Evolutionary conservation across 2,797 vertebrate species (phyloP).

Genomic region (Calcarius lapponicus): DNA sequence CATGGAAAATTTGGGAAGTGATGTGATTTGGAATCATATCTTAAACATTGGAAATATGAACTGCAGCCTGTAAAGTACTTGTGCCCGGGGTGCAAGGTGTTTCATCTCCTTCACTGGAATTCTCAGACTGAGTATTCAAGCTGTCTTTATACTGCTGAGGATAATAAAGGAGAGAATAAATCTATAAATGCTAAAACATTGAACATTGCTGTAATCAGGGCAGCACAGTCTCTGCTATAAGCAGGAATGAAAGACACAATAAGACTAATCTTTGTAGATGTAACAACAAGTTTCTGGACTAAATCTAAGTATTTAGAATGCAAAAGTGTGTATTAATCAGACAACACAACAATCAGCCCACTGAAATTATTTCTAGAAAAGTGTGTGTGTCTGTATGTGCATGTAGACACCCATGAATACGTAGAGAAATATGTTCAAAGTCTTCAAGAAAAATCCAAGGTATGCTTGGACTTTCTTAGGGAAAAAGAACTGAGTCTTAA

Average conservation of each 20-base stretch:
- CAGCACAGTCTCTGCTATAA: background rate
- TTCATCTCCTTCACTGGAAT: background rate
- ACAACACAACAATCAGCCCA: background rate
- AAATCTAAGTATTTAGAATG: background rate
- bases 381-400: background rate
- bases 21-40: background rate
- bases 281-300: background rate
- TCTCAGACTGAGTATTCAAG: background rate
- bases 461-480: background rate
- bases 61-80: background rate
- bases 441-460: background rate
- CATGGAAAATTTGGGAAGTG: background rate
- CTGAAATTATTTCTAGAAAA: background rate
- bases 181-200: background rate
- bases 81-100: background rate
- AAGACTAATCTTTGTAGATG: background rate
- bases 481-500: background rate
- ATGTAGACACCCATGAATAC: rapidly evolving
- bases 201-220: background rate
- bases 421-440: background rate
- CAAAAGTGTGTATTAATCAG: background rate
- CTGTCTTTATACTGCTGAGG: background rate
- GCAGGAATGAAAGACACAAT: background rate
- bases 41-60: background rate
- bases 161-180: background rate